A percentile compares a stretch with the other conserved stretches of the same genome.
These are phyloP conservation scores for Rhyacichthys aspro DNA, from an alignment of 2,797 vertebrate species.

Conservation along the genomic window DNA sequence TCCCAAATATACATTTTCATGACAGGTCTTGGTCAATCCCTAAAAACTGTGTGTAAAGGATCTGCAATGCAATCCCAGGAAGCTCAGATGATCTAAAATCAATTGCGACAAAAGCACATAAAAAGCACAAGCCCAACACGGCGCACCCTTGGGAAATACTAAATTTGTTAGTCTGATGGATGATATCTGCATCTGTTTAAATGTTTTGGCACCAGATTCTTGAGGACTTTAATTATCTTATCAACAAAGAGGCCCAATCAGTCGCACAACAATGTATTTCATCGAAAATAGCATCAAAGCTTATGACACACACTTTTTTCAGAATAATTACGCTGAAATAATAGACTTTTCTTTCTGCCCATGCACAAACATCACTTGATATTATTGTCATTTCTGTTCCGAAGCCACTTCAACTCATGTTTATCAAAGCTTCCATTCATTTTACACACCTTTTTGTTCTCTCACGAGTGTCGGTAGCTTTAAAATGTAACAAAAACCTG, in stretches of 20 bases:
- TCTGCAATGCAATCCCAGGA: neutral
- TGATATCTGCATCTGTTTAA: slow-evolving; percentile 17
- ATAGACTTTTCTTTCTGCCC: neutral
- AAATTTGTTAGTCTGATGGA: slow-evolving; percentile 8
- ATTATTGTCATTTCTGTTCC: slow-evolving; percentile 25
- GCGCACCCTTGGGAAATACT: slow-evolving; percentile 2
- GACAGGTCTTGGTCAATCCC: too few species aligned
- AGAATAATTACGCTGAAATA: slow-evolving; percentile 26
- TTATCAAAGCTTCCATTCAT: slow-evolving; percentile 23
- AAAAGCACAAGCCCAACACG: slow-evolving; percentile 9
- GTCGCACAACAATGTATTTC: slow-evolving; percentile 11
- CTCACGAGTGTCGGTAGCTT: neutral
- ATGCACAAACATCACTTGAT: slow-evolving; percentile 1
- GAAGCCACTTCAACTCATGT: slow-evolving; percentile 16
- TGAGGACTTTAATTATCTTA: slow-evolving; percentile 31
- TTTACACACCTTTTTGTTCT: slow-evolving; percentile 29
- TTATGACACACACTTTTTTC: slow-evolving; percentile 20
- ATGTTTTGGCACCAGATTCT: slow-evolving; percentile 15
- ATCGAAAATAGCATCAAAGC: slow-evolving; percentile 33
- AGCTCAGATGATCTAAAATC: neutral
- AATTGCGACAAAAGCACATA: neutral
- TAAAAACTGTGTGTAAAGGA: slow-evolving; percentile 12
- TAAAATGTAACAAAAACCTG: slow-evolving; percentile 32
- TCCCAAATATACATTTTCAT: too few species aligned
- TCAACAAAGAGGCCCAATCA: slow-evolving; percentile 24